Evolutionary conservation across 2,113 vertebrate species (phyloP), one percentile per base, ranked within the genome.

Genomic region (Xyrauchen texanus): DNA sequence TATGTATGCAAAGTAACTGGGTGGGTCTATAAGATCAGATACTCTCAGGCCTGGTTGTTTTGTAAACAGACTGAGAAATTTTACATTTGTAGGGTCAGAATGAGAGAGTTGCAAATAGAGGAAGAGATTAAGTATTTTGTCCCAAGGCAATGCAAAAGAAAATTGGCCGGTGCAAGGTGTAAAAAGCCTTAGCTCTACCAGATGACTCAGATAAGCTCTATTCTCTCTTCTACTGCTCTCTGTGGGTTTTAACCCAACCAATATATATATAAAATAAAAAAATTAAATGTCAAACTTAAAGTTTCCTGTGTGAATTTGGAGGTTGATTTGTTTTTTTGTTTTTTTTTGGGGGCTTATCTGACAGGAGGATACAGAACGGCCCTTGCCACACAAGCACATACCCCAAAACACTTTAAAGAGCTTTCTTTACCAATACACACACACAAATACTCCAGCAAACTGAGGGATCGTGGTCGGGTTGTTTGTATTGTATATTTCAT

Each of bases 1-100:
- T 65, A 64, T 65, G 12, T 52, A 65, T 76, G 73, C 21, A 75
- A 63, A 75, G 8, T 52, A 63, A 49, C 45, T 4, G n/a, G 13
- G 13, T 58, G n/a, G n/a, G 21, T 53, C 51, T 76, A 65, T 16
- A 53, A 34, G 21, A 34, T 34, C 21, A 34, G 21, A 34, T 34
- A 73, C 42, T 63, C 47, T 46, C 16, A 75, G 21, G 46, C 4
- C 47, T 75, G 7, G 16, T n/a, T 16, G 46, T 51, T 75, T 75
- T 10, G 46, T 60, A 75, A 75, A 64, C 72, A 75, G 46, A 52
- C 11, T 51, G 11, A 51, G 16, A 42, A 3, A 76, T 44, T 55
- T 76, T 45, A 51, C 47, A 65, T 76, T 64, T 53, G 61, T 42
- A 47, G 49, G 6, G 13, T 11, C 4, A n/a, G 49, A 52, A 64